Evolutionary conservation across 2,113 vertebrate genomes (phyloP).

Genomic region (Epinephelus lanceolatus): DNA sequence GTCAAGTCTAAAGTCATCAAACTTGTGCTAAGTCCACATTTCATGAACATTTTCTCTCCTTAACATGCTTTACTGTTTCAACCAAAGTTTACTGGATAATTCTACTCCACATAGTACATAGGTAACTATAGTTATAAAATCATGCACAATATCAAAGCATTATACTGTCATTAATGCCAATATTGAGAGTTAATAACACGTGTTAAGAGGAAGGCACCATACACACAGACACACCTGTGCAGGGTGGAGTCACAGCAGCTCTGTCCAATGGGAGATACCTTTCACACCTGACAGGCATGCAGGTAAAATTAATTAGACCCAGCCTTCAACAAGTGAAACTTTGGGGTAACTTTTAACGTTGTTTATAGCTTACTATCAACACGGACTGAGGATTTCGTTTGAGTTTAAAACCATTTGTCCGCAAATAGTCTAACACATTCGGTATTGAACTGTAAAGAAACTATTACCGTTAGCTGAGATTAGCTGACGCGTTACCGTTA

Average conservation of each 20-base stretch:
- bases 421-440: neutral
- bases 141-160: neutral
- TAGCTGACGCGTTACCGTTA: constrained; percentile 48
- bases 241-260: constrained; percentile 29
- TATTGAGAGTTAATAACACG: neutral
- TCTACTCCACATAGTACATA: too few species aligned
- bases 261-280: constrained; percentile 23
- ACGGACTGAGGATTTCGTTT: accelerated
- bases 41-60: too few species aligned
- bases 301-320: constrained; percentile 4
- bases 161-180: neutral
- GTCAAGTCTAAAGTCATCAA: too few species aligned
- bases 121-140: neutral
- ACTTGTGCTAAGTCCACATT: too few species aligned
- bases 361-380: neutral
- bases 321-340: neutral
- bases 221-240: constrained; percentile 36
- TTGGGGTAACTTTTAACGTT: neutral
- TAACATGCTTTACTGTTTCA: too few species aligned
- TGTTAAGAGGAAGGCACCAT: neutral
- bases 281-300: constrained; percentile 39
- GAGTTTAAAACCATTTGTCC: too few species aligned
- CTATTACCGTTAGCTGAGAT: constrained; percentile 8
- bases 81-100: too few species aligned
- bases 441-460: neutral